These are phyloP conservation scores for Vombatus ursinus DNA, from an alignment of 2,113 vertebrate genomes.

Conservation along the genomic window DNA sequence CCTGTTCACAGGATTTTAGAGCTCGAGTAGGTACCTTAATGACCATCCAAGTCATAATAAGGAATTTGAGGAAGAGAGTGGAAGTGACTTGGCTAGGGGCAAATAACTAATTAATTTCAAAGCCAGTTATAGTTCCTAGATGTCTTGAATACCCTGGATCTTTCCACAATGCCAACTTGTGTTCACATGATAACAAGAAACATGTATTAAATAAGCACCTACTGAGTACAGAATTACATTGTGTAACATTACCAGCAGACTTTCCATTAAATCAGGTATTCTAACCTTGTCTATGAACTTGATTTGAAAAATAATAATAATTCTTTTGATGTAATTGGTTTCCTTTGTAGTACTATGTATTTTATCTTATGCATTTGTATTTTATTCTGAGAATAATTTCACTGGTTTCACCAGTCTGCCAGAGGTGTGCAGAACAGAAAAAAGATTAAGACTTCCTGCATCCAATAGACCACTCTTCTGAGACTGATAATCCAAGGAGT, in stretches of 20 bases:
- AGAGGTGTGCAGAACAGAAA: neutral
- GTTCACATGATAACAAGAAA: neutral
- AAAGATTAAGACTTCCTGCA: neutral
- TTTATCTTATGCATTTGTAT: neutral
- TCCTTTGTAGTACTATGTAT: neutral
- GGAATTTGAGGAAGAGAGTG: neutral
- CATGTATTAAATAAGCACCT: neutral
- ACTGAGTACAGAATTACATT: neutral
- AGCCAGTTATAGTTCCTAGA: neutral
- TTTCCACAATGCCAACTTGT: neutral
- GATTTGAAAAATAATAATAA: neutral
- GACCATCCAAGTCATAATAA: neutral
- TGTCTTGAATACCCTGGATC: neutral
- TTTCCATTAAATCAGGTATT: neutral
- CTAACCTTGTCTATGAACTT: neutral
- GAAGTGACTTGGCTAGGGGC: neutral
- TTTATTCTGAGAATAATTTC: neutral
- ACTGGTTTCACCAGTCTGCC: neutral
- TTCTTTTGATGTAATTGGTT: neutral
- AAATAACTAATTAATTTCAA: neutral
- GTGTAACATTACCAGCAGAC: neutral
- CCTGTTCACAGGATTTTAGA: neutral
- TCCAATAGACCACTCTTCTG: conserved; percentile 6
- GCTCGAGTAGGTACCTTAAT: neutral
- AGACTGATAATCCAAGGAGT: conserved; percentile 3